phyloP scores from a whole-genome alignment of 2,113 vertebrate species.

The Microcebus jonahi region DNA sequence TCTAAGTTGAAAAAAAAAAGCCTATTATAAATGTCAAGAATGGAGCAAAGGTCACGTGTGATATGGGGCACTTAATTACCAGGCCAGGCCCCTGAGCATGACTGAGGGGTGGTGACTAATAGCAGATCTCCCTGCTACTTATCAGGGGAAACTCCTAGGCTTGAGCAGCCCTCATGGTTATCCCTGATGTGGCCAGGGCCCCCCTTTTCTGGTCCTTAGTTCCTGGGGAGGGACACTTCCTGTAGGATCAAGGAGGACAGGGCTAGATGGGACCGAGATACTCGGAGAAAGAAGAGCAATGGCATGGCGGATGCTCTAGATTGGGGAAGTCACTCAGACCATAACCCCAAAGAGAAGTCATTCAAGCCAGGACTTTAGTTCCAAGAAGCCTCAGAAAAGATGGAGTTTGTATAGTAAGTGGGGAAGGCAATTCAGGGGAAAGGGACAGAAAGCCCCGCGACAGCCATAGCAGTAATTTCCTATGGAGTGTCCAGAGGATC shows the following conservation, averaged over 20 bases:
- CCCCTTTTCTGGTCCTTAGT: not conserved
- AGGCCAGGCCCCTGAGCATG: not conserved
- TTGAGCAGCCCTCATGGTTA: not conserved
- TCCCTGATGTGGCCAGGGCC: not conserved
- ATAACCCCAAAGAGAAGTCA: not conserved
- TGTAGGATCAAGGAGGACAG: not conserved
- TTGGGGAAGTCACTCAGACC: not conserved
- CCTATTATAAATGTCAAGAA: slow-evolving; percentile 34
- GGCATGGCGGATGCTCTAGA: not conserved
- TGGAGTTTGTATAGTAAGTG: not conserved
- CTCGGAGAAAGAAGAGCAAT: not conserved
- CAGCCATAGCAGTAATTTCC: not conserved
- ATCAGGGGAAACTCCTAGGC: not conserved
- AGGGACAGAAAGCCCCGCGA: not conserved
- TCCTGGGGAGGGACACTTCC: not conserved
- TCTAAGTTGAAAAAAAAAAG: slow-evolving; percentile 17
- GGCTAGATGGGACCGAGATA: not conserved
- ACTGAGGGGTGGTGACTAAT: not conserved
- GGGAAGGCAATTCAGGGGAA: not conserved
- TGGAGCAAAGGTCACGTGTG: slow-evolving; percentile 49
- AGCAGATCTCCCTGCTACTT: not conserved
- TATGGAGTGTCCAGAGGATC: not conserved
- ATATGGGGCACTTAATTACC: slow-evolving; percentile 17
- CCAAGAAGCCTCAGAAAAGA: not conserved
- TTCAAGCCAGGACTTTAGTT: not conserved